These are phyloP conservation scores for Tricholaema leucomelas DNA, from an alignment of 2,113 vertebrate species.

Conservation along the genomic window DNA sequence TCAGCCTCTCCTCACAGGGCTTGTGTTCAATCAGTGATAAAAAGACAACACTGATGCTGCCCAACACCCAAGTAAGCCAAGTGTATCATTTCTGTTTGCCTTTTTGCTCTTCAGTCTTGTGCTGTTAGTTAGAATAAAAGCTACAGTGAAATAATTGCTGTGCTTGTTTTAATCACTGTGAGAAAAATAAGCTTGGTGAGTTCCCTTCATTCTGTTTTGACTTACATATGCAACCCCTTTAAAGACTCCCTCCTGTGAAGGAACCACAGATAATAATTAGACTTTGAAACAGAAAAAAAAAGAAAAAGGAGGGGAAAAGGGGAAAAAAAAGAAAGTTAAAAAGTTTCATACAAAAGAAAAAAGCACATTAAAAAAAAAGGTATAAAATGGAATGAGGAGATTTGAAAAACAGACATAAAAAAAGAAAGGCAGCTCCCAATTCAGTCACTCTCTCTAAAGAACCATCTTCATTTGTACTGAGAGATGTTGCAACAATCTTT, in stretches of 20 bases:
- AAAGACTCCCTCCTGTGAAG: not conserved
- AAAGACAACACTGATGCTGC: not conserved
- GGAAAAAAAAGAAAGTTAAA: no score
- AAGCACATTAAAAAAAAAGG: not conserved
- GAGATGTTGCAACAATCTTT: not conserved
- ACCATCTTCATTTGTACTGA: not conserved
- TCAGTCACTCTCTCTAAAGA: not conserved
- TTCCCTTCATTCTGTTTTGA: not conserved
- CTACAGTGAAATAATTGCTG: not conserved
- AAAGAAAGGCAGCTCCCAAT: not conserved
- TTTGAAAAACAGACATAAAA: not conserved
- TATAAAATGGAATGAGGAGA: not conserved
- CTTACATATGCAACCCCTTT: not conserved
- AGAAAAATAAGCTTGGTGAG: not conserved
- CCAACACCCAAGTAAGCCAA: not conserved
- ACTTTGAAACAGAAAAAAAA: not conserved
- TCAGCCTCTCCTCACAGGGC: no score
- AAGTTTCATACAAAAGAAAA: not conserved
- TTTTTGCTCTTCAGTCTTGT: not conserved
- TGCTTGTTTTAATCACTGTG: not conserved
- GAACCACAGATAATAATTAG: not conserved
- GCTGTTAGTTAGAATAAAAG: not conserved
- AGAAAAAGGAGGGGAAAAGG: no score
- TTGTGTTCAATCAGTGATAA: not conserved
- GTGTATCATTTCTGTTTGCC: not conserved